These are phyloP conservation scores for Apteryx owenii DNA, from an alignment of 2,113 vertebrate genomes.

Conservation along the genomic window DNA sequence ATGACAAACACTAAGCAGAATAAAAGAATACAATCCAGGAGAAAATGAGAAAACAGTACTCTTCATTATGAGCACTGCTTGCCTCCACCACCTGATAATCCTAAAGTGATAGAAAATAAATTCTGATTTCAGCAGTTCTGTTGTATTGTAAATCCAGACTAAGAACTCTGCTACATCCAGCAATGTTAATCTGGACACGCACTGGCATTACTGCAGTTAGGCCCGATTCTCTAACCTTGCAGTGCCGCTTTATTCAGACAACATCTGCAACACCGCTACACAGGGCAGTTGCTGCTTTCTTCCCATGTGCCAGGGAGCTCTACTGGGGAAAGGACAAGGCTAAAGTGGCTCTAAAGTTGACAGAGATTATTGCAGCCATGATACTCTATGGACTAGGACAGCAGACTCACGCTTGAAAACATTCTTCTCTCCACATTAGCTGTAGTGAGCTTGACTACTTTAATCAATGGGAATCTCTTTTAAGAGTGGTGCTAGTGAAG, in stretches of 20 bases:
- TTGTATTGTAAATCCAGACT: background rate
- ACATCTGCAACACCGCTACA: background rate
- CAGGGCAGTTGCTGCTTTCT: background rate
- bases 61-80: background rate
- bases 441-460: background rate
- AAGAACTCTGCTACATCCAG: background rate
- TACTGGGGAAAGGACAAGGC: background rate
- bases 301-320: background rate
- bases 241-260: background rate
- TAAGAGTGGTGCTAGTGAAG: background rate
- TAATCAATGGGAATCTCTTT: background rate
- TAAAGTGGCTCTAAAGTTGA: background rate
- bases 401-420: background rate
- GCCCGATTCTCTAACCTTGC: background rate
- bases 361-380: background rate
- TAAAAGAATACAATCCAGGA: background rate
- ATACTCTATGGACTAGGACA: background rate
- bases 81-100: background rate
- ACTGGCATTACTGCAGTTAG: background rate
- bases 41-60: background rate
- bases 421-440: background rate
- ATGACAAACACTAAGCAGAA: background rate
- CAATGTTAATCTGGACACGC: fast-evolving
- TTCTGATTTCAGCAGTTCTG: background rate
- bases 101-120: background rate